These are phyloP conservation scores for Corythornis leucogaster DNA, from an alignment of 2,797 vertebrate genomes.

Conservation along the genomic window DNA sequence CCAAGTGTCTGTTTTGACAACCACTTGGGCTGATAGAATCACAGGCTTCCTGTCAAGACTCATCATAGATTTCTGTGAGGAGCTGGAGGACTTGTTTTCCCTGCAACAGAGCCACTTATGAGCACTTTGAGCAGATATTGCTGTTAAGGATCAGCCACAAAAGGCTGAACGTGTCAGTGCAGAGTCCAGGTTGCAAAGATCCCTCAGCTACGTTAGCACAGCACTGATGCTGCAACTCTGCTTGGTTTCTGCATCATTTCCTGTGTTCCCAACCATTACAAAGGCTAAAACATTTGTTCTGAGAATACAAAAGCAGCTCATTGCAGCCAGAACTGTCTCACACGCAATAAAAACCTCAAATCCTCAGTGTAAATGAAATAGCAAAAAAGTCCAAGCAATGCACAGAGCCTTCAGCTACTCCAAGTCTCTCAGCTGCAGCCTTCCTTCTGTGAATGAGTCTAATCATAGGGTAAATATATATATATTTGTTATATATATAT, in stretches of 20 bases:
- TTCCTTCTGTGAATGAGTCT: background rate
- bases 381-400: background rate
- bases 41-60: background rate
- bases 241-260: background rate
- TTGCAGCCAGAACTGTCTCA: background rate
- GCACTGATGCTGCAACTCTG: background rate
- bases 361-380: background rate
- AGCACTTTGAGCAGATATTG: background rate
- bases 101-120: background rate
- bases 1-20: background rate
- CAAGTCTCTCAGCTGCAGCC: background rate
- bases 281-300: background rate
- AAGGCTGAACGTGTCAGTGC: background rate
- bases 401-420: background rate
- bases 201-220: background rate
- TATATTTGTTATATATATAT: too few relatives aligned
- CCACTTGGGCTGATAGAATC: background rate
- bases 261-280: background rate
- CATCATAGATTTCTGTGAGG: background rate
- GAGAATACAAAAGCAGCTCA: background rate
- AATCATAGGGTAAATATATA: too few relatives aligned
- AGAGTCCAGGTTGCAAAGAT: background rate
- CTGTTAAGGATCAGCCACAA: background rate
- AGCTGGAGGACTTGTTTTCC: background rate
- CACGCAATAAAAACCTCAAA: too few relatives aligned